Percentiles rank a stretch among this genome's conserved stretches.
These are phyloP conservation scores for Notarius quadriscutis DNA, from an alignment of 2,113 vertebrate species.

Conservation along the genomic window DNA sequence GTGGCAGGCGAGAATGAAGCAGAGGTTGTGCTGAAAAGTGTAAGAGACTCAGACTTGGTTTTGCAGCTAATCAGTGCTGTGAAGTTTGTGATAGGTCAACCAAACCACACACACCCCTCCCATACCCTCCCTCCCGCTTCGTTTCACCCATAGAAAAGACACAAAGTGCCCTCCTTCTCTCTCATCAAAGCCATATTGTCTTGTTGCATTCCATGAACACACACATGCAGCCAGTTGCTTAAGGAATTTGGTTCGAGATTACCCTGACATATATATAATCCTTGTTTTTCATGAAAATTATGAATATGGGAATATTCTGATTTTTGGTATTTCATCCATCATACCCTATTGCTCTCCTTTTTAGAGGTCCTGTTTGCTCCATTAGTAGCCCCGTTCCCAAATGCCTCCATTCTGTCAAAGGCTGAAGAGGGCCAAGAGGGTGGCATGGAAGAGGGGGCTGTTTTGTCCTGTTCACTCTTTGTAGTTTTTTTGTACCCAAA, in stretches of 20 bases:
- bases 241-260: conserved; percentile 12
- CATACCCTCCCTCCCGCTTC: conserved; percentile 79
- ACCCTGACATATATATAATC: not conserved
- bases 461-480: conserved; percentile 51
- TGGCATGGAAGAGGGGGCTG: conserved; percentile 11
- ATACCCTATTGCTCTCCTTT: not conserved
- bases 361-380: not conserved
- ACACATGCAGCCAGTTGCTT: conserved; percentile 60
- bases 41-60: conserved; percentile 73
- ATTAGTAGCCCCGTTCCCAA: not conserved
- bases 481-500: conserved; percentile 32
- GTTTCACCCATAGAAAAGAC: conserved; percentile 83
- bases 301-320: not conserved
- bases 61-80: conserved; percentile 81
- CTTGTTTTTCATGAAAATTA: not conserved
- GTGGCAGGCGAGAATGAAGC: conserved; percentile 75
- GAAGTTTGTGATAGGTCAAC: conserved; percentile 71
- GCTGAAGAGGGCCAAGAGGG: not conserved
- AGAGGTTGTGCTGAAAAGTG: conserved; percentile 43
- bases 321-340: not conserved
- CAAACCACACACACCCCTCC: conserved; percentile 66
- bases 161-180: conserved; percentile 74
- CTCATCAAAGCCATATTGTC: conserved; percentile 80
- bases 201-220: conserved; percentile 74
- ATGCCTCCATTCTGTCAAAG: not conserved